phyloP scores from a whole-genome alignment of 1,140 invertebrate genomes.

The Semibalanus balanoides region DNA sequence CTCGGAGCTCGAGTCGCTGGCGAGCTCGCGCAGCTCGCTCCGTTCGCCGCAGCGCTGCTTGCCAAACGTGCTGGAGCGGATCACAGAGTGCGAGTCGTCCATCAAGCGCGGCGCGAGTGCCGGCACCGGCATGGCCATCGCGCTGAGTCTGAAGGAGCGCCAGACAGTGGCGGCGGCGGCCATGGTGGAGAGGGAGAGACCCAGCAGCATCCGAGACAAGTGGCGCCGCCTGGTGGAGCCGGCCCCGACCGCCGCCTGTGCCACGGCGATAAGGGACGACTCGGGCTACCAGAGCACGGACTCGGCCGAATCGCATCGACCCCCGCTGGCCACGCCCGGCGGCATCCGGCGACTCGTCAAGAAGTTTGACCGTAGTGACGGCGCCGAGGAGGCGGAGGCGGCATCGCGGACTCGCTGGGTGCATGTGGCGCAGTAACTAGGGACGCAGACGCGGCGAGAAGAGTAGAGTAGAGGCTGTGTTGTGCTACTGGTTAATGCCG shows the following conservation, averaged over 20 bases:
- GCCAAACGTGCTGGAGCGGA: neutral
- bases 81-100: neutral
- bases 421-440: no score
- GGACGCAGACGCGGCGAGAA: no score
- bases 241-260: conserved; percentile 11
- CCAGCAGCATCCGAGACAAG: conserved; percentile 13
- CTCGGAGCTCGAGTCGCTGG: neutral
- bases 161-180: conserved; percentile 16
- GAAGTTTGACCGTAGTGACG: no score
- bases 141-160: conserved; percentile 14
- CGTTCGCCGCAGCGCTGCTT: neutral
- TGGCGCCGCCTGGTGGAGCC: conserved; percentile 17
- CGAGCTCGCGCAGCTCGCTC: neutral
- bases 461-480: no score
- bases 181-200: no score
- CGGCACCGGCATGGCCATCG: conserved; percentile 15
- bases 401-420: no score
- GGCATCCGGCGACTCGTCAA: neutral
- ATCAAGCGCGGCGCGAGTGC: neutral
- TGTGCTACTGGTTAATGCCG: no score
- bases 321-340: no score
- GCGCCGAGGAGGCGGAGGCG: no score
- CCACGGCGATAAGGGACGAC: no score
- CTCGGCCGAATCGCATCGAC: conserved; percentile 14
- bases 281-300: conserved; percentile 19